phyloP scores from a whole-genome alignment of 2,797 vertebrate genomes.

The Clangula hyemalis region DNA sequence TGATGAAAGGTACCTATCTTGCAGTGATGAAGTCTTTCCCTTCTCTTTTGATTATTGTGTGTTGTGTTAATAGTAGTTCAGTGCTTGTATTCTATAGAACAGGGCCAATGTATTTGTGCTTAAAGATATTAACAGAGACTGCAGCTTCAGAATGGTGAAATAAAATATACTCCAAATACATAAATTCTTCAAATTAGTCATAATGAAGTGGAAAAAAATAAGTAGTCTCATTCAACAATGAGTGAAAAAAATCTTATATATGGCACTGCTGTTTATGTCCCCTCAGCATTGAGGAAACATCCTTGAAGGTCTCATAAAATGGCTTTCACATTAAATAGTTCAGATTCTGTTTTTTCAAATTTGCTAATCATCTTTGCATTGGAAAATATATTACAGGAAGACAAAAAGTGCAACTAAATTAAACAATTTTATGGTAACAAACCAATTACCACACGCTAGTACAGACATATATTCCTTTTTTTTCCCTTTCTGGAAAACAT shows the following conservation, averaged over 20 bases:
- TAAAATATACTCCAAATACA: background rate
- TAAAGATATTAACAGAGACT: background rate
- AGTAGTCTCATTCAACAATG: background rate
- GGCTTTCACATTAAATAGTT: background rate
- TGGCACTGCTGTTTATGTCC: background rate
- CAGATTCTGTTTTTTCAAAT: background rate
- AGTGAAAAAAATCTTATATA: background rate
- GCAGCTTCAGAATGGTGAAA: background rate
- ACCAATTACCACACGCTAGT: background rate
- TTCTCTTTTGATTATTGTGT: background rate
- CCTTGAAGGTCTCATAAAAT: background rate
- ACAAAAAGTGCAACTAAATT: background rate
- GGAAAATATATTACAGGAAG: background rate
- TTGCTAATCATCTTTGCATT: background rate
- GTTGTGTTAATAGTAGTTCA: background rate
- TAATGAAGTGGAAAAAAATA: background rate
- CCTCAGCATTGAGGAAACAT: background rate
- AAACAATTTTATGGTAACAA: background rate
- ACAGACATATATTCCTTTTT: background rate
- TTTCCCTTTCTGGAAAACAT: background rate
- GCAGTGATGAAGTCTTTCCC: background rate
- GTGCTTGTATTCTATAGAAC: background rate
- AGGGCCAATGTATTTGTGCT: background rate
- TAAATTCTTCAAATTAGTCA: background rate
- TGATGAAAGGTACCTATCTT: background rate